These are phyloP conservation scores for Acanthiza pusilla DNA, from an alignment of 2,797 vertebrate genomes.

Conservation along the genomic window DNA sequence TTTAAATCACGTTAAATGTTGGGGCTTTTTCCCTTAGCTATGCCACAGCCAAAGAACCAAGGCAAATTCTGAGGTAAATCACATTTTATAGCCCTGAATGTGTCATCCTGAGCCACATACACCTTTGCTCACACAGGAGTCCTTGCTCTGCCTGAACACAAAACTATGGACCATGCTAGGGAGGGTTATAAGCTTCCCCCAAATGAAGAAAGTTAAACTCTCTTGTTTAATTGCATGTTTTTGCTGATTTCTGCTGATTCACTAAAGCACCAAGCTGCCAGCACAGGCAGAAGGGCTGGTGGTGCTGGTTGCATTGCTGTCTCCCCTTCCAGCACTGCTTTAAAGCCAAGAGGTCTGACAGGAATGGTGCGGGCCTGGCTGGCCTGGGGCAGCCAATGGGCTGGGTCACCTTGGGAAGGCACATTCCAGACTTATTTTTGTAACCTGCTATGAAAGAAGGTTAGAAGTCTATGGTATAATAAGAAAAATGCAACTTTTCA, in stretches of 20 bases:
- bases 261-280: neutral
- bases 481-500: neutral
- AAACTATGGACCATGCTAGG: neutral
- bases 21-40: neutral
- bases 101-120: neutral
- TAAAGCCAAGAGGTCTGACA: neutral
- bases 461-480: neutral
- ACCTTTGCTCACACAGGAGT: neutral
- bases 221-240: neutral
- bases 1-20: neutral
- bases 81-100: neutral
- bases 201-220: neutral
- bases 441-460: neutral
- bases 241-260: neutral
- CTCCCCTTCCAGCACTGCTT: neutral
- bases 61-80: neutral
- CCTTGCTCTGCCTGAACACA: neutral
- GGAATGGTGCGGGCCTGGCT: neutral
- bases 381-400: neutral
- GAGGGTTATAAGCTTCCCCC: neutral
- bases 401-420: neutral
- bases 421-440: neutral
- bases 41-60: neutral
- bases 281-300: neutral
- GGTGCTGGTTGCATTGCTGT: neutral